A percentile compares a stretch with the other conserved stretches of the same genome.
Conservation (phyloP, 1,140 invertebrate species). For the Radopholus similis region DNA sequence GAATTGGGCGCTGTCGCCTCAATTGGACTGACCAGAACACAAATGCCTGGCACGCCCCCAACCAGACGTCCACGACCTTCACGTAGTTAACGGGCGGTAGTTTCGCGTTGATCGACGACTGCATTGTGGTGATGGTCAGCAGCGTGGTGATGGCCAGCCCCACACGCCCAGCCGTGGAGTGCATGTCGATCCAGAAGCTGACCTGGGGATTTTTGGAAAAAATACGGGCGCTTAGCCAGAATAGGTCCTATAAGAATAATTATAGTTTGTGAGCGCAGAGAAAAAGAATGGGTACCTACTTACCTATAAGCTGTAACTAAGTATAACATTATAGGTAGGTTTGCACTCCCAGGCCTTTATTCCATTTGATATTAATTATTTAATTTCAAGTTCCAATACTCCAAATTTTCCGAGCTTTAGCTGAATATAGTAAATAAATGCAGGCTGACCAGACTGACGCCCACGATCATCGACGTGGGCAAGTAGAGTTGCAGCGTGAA, state of each 20-base stretch:
- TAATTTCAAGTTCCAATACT: no score
- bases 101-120: slow-evolving; percentile 74
- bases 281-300: no score
- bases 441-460: slow-evolving; percentile 22
- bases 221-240: no score
- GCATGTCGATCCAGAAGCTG: slow-evolving; percentile 44
- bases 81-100: slow-evolving; percentile 78
- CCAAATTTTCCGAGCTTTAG: no score
- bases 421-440: no score
- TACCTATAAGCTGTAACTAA: no score
- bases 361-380: background rate
- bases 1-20: background rate
- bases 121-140: slow-evolving; percentile 46
- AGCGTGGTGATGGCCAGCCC: slow-evolving; percentile 46
- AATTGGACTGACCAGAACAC: slow-evolving; percentile 30
- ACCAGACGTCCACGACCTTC: slow-evolving; percentile 84
- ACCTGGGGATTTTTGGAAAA: no score
- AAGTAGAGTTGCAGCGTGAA: slow-evolving; percentile 46
- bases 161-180: slow-evolving; percentile 44
- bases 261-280: no score
- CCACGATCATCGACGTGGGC: slow-evolving; percentile 42
- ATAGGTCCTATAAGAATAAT: no score
- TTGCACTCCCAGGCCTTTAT: background rate
- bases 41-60: slow-evolving; percentile 66
- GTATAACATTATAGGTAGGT: no score